phyloP scores from a whole-genome alignment of 2,888 invertebrate species.

The Stenodema calcarata region DNA sequence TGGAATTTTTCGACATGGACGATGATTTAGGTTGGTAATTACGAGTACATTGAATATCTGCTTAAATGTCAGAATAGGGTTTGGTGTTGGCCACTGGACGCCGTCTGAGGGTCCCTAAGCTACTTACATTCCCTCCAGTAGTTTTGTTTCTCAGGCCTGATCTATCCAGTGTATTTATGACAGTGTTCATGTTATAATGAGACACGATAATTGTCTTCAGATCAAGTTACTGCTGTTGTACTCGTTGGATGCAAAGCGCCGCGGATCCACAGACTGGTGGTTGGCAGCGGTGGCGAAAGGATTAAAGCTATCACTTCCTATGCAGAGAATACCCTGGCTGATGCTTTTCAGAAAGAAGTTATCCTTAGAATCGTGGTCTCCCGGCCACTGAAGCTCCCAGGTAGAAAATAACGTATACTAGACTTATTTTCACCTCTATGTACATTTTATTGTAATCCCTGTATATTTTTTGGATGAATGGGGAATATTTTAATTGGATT shows the following conservation, averaged over 20 bases:
- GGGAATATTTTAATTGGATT: too few species aligned
- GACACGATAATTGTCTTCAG: too few species aligned
- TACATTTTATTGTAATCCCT: background rate
- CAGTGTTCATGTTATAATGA: too few species aligned
- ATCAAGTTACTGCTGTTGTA: slow-evolving; percentile 67
- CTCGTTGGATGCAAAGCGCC: slow-evolving; percentile 70
- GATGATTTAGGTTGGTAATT: background rate
- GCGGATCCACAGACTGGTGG: slow-evolving; percentile 70
- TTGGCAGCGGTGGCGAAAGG: slow-evolving; percentile 73
- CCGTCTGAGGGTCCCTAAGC: too few species aligned
- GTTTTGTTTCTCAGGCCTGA: too few species aligned
- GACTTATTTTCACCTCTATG: too few species aligned
- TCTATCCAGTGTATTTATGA: too few species aligned
- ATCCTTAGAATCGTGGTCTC: slow-evolving; percentile 5
- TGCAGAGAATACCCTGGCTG: slow-evolving; percentile 70
- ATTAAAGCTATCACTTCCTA: slow-evolving; percentile 74
- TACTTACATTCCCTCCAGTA: too few species aligned
- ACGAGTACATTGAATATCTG: too few species aligned
- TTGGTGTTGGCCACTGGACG: too few species aligned
- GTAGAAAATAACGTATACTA: background rate
- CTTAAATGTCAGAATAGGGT: too few species aligned
- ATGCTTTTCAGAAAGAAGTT: slow-evolving; percentile 65
- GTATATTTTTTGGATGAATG: too few species aligned
- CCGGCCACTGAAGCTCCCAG: background rate
- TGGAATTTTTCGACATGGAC: slow-evolving; percentile 72